Evolutionary conservation across 2,888 invertebrate species (phyloP).

Genomic region (Heliconius ethilla): DNA sequence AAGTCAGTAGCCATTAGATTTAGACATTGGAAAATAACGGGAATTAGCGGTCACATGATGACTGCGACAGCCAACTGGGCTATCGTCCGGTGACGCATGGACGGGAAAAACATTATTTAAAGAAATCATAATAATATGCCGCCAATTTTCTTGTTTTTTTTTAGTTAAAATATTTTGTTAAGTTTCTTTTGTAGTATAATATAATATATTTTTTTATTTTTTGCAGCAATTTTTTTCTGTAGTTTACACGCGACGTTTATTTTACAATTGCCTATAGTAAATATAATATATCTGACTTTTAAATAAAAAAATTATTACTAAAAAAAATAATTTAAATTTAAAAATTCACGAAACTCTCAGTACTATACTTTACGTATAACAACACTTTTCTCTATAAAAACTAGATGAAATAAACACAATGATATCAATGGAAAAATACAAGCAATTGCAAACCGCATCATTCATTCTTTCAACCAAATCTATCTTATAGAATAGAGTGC

Average conservation of each 20-base stretch:
- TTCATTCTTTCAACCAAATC: not conserved
- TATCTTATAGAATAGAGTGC: not conserved
- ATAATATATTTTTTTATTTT: not conserved
- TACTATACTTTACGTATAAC: not conserved
- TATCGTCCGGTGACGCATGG: conserved; percentile 66
- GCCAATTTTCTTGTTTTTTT: conserved; percentile 51
- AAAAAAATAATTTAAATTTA: not conserved
- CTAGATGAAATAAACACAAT: no score
- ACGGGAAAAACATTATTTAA: conserved; percentile 64
- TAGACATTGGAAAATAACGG: conserved; percentile 63
- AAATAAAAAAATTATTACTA: not conserved
- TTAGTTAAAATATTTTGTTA: conserved; percentile 52
- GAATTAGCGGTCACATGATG: conserved; percentile 71
- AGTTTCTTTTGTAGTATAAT: not conserved
- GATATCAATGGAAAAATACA: not conserved
- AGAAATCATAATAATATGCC: conserved; percentile 70
- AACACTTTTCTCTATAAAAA: not conserved
- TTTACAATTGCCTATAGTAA: no score
- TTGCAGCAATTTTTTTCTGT: not conserved
- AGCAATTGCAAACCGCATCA: not conserved
- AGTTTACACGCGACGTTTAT: no score
- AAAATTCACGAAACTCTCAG: not conserved
- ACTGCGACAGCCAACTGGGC: conserved; percentile 58
- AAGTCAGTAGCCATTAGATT: conserved; percentile 54
- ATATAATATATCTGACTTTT: no score